Conservation (phyloP, 2,888 invertebrate genomes). For the Drosophila kokeensis region DNA sequence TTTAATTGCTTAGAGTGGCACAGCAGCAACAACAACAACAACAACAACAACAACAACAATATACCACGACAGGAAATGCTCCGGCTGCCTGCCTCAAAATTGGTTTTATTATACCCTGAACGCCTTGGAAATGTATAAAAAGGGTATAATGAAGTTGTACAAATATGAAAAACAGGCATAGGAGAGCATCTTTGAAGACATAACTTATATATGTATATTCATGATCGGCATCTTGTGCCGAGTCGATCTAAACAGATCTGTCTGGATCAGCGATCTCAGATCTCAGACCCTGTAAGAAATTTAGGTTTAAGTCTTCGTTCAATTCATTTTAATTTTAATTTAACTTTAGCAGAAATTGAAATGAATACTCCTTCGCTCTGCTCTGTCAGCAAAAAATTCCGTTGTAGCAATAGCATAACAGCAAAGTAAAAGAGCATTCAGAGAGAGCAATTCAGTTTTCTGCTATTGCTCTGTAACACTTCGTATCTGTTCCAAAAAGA, state of each 20-base stretch:
- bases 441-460: too few relatives aligned
- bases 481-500: too few relatives aligned
- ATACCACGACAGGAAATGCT: conserved; percentile 73
- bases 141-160: not conserved
- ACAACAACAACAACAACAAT: conserved; percentile 17
- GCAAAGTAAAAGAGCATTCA: too few relatives aligned
- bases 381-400: too few relatives aligned
- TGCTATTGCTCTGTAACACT: too few relatives aligned
- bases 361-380: too few relatives aligned
- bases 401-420: too few relatives aligned
- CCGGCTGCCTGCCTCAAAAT: conserved; percentile 54
- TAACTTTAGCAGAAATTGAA: too few relatives aligned
- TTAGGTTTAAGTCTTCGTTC: not conserved
- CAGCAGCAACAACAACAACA: conserved; percentile 28
- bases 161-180: not conserved
- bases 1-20: conserved; percentile 62
- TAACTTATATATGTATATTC: not conserved
- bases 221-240: not conserved
- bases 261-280: not conserved
- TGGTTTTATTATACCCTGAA: conserved; percentile 41
- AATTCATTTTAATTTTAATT: not conserved
- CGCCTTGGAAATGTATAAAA: not conserved
- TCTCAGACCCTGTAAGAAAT: not conserved
- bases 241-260: not conserved
- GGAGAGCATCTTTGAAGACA: not conserved